These are phyloP conservation scores for Macrobrachium rosenbergii DNA, from an alignment of 1,140 invertebrate species.

Conservation along the genomic window DNA sequence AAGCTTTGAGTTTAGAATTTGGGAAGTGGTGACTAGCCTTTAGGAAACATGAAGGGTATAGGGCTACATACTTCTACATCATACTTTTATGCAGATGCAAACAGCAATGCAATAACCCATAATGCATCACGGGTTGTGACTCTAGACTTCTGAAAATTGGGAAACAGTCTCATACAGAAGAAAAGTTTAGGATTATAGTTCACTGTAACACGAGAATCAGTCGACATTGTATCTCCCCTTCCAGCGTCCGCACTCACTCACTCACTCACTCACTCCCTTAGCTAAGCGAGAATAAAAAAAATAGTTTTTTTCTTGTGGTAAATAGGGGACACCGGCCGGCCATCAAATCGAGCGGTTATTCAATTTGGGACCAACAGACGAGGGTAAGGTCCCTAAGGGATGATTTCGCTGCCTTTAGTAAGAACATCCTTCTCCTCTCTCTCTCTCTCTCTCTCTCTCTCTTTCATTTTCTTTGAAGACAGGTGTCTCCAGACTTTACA, in stretches of 20 bases:
- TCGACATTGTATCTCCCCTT: not conserved
- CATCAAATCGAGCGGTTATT: no score
- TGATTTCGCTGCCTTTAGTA: not conserved
- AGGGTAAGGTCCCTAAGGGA: not conserved
- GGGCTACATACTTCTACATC: no score
- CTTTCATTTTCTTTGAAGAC: constrained; percentile 12
- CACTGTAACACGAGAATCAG: not conserved
- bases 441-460: constrained; percentile 40
- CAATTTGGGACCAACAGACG: constrained; percentile 1
- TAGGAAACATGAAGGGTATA: no score
- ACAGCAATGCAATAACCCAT: no score
- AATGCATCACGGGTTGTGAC: no score
- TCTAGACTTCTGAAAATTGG: no score
- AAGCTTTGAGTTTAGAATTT: no score
- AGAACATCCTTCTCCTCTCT: not conserved
- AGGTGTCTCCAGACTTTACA: no score
- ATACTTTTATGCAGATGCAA: no score
- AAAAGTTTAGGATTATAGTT: not conserved
- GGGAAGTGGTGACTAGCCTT: no score
- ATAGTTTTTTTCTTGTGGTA: not conserved
- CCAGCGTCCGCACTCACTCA: constrained; percentile 12
- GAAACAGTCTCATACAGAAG: no score
- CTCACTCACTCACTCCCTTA: not conserved
- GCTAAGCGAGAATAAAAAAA: not conserved
- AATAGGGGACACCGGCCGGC: not conserved